Evolutionary conservation across 2,113 vertebrate species (phyloP).

Genomic region (Isurus oxyrinchus): DNA sequence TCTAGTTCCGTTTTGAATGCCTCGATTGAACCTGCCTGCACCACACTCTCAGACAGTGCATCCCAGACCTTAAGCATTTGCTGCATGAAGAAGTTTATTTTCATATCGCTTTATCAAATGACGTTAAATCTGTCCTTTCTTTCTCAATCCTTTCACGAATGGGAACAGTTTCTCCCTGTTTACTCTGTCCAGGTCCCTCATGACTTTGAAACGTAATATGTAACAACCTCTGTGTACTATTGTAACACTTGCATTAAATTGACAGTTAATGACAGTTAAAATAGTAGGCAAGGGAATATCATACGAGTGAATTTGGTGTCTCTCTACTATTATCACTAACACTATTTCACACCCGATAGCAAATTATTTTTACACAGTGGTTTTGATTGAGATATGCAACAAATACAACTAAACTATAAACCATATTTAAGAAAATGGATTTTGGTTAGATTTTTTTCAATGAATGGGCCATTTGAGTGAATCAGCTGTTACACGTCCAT

Average conservation of each 20-base stretch:
- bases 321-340: neutral
- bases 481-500: neutral
- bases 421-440: neutral
- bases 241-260: neutral
- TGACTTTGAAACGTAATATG: too few species aligned
- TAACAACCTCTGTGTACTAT: neutral
- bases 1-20: too few species aligned
- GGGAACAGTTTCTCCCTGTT: too few species aligned
- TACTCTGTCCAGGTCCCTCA: too few species aligned
- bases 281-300: neutral
- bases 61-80: too few species aligned
- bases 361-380: neutral
- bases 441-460: neutral
- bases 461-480: neutral
- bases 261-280: neutral
- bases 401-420: neutral
- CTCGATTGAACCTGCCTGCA: too few species aligned
- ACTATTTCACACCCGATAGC: neutral
- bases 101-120: too few species aligned
- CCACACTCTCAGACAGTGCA: too few species aligned
- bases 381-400: neutral
- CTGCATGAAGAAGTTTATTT: too few species aligned
- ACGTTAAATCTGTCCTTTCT: too few species aligned
- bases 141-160: too few species aligned
- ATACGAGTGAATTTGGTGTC: neutral